Base-by-base conservation (phyloP, 2,797 vertebrate genomes). In the Echeneis naucrates region DNA sequence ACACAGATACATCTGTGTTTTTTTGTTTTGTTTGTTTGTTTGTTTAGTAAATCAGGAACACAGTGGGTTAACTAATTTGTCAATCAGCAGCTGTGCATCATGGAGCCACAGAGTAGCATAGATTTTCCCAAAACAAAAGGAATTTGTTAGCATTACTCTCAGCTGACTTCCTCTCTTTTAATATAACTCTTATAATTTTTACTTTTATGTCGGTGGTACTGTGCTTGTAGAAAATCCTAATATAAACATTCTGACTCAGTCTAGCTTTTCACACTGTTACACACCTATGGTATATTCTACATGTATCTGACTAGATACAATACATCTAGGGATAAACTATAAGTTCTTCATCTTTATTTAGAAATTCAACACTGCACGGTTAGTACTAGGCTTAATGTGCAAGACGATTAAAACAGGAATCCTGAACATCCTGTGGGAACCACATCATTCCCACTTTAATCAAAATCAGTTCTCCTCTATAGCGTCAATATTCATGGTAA, bases 101-200 rank as follows among this genome's bases (percentile, higher is more conserved):
- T 14, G 23, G 37, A 79, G 72, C 71, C 59, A 48, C 50, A 69
- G 76, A 78, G 78, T 19, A 66, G 51, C 57, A 89, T 78, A 78
- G 87, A 92, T 89, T 90, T 81, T 78, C 30, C 32, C 9, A 63
- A 64, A 85, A 87, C 85, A 88, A 87, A 89, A 77, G 65, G 72
- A 87, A 73, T 88, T 73, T 38, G 86, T 76, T 76, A 87, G 65
- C 52, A 51, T 83, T 67, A 51, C 17, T 66, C 71, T 48, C 32
- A 64, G 62, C 81, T 80, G 51, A 32, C 14, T 59, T 62, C 61
- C 51, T 72, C 24, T 55, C 42, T 75, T 47, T 52, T n/a, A n/a
- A n/a, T n/a, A n/a, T n/a, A n/a, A 17, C 50, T 4, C 16, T 21
- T 67, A 69, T 38, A 37, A n/a, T 27, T 72, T 44, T 71, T 47